phyloP scores from a whole-genome alignment of 2,888 invertebrate genomes.

The Caenorhabditis imperialis region DNA sequence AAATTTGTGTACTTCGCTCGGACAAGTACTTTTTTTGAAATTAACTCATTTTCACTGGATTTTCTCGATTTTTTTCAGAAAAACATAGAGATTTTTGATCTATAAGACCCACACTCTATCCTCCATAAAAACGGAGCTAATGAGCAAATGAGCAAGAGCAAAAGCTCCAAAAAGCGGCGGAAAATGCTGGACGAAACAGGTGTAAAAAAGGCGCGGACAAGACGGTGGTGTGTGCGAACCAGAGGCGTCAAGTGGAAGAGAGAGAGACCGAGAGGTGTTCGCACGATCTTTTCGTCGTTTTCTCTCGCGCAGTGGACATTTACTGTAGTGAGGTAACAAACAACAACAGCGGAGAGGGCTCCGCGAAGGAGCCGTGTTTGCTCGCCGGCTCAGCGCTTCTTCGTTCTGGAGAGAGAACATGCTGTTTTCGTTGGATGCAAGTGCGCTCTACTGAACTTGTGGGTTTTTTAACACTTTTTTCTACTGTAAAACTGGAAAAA shows the following conservation, averaged over 20 bases:
- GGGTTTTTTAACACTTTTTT: too few relatives aligned
- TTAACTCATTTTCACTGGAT: too few relatives aligned
- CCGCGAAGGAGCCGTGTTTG: constrained; percentile 19
- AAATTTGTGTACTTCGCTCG: too few relatives aligned
- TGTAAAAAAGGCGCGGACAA: constrained; percentile 38
- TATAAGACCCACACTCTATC: too few relatives aligned
- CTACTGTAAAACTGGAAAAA: too few relatives aligned
- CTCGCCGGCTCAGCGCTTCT: constrained; percentile 12
- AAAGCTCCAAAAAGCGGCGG: constrained; percentile 1
- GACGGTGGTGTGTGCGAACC: constrained; percentile 33
- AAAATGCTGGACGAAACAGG: constrained; percentile 11
- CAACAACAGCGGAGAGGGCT: constrained; percentile 24
- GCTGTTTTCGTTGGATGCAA: too few relatives aligned
- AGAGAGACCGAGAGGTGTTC: constrained; percentile 38
- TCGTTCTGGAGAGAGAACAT: too few relatives aligned
- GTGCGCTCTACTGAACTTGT: too few relatives aligned
- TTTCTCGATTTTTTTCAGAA: too few relatives aligned
- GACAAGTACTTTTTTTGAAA: too few relatives aligned
- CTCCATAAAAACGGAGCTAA: constrained; percentile 6
- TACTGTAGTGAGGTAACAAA: constrained; percentile 48
- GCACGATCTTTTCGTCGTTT: constrained; percentile 46
- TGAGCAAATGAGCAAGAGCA: neutral
- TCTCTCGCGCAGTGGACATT: constrained; percentile 15
- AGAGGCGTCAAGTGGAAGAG: constrained; percentile 44
- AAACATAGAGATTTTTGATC: too few relatives aligned